Evolutionary conservation across 2,113 vertebrate genomes (phyloP), one percentile per base, ranked within the genome.

Genomic region (Rhombomys opimus): DNA sequence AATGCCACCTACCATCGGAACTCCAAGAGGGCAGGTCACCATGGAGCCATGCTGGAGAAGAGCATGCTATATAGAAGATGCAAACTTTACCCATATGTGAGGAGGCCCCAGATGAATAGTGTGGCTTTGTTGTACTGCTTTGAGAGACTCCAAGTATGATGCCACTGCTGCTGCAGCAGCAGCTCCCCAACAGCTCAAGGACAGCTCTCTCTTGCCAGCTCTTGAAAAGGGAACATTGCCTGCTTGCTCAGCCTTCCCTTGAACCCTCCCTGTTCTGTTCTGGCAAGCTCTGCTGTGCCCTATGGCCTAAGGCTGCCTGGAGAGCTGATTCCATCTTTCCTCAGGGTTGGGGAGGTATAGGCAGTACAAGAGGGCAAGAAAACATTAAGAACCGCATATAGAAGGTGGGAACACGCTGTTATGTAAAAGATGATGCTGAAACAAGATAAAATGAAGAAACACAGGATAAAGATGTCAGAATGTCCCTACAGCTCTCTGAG

Each of bases 1-100:
- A 54, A 14, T 0, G 0, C 59, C 2, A 5, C 14, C 50, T 63
- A 2, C 12, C 1, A 3, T 5, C 4, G 1, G 2, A 11, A 23
- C n/a, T 27, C 67, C 2, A 38, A 22, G 54, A 35, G 12, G 15
- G 4, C 65, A 4, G 0, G 0, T 54, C 61, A 7, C n/a, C 27
- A 25, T 1, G 27, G 41, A 1, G 25, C 30, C 30, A 17, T 38
- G 0, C n/a, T 4, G 0, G 76, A 84, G 18, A 27, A 6, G 35
- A 15, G 54, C 30, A 27, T 1, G 14, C 23, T 2, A 30, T 57
- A 14, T 1, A 1, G 18, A 14, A 61, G 35, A 7, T 12, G 54
- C 30, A 1, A 17, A 5, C n/a, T 70, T 11, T 7, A 13, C 11
- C 67, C 35, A 2, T 3, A 0, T 5, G 6, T n/a, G 23, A 54